Evolutionary conservation across 92 coral and sea anemone genomes (phyloP), one percentile per base, ranked within the genome.

Genomic region (Chrysogorgia sp.): DNA sequence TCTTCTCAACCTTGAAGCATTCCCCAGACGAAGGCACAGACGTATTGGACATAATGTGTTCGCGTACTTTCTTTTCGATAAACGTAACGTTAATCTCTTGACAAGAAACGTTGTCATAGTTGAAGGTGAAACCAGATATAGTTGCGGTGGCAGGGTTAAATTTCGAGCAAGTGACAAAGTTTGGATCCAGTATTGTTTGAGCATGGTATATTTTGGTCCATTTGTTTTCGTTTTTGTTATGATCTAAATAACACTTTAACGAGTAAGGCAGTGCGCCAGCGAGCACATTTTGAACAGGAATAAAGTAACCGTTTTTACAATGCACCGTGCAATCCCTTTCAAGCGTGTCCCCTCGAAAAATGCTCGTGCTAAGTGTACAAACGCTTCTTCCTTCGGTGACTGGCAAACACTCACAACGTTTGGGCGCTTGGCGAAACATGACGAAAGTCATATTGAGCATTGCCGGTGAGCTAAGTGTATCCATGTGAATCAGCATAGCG

Each of bases 341-440:
- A 34, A 71, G 63, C 20, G 6, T 25, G 20, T 71, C 77, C 4
- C 19, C 62, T 5, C 22, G 10, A 29, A 6, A 29, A 15, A 29
- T 23, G 9, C 20, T 9, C 0, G 24, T 31, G 0, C 22, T 12
- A n/a, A 50, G n/a, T 15, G 30, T 45, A 28, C 77, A 71, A 30
- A 15, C 15, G 3, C 24, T 52, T 32, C 50, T 41, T 7, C 77
- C 77, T 9, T 22, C 20, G 26, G 17, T 52, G 10, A 71, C 63
- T 5, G 77, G 77, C 47, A 71, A 52, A 19, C 77, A 71, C 4
- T 10, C 33, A 26, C 77, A 71, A 30, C 77, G 61, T 49, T 49
- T 23, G 4, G 77, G 63, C n/a, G 60, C 15, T 10, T 71, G 77
- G 10, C 28, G 25, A 34, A 71, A 71, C 62, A 50, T 29, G 13